Evolutionary conservation across 2,113 vertebrate genomes (phyloP).

Genomic region (Crotalus viridis): DNA sequence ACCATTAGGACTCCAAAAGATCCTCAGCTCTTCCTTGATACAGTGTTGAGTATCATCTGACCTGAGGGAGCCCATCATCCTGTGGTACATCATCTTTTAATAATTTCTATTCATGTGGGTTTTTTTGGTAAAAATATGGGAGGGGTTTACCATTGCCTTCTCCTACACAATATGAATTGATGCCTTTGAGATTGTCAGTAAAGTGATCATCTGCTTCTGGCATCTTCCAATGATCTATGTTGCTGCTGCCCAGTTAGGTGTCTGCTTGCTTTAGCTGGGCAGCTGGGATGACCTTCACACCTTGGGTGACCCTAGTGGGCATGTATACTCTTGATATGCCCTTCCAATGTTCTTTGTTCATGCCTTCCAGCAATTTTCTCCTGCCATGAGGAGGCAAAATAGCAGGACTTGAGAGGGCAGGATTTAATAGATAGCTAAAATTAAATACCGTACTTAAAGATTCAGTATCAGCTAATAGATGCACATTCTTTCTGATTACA

Average conservation of each 20-base stretch:
- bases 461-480: neutral
- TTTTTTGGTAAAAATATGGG: neutral
- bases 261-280: neutral
- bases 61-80: neutral
- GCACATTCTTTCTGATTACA: neutral
- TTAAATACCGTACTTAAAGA: neutral
- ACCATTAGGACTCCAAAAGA: neutral
- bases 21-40: neutral
- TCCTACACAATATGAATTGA: neutral
- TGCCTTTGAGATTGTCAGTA: neutral
- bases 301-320: neutral
- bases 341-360: neutral
- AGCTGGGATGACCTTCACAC: neutral
- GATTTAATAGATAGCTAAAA: neutral
- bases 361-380: neutral
- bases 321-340: neutral
- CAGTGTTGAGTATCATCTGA: neutral
- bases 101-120: neutral
- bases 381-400: neutral
- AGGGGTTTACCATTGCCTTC: neutral
- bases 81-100: neutral
- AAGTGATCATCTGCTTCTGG: neutral
- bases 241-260: neutral
- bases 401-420: neutral
- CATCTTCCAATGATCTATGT: neutral